Percentiles rank a stretch among this genome's conserved stretches.
phyloP scores from a whole-genome alignment of 2,113 vertebrate species.

The Scalopus aquaticus region DNA sequence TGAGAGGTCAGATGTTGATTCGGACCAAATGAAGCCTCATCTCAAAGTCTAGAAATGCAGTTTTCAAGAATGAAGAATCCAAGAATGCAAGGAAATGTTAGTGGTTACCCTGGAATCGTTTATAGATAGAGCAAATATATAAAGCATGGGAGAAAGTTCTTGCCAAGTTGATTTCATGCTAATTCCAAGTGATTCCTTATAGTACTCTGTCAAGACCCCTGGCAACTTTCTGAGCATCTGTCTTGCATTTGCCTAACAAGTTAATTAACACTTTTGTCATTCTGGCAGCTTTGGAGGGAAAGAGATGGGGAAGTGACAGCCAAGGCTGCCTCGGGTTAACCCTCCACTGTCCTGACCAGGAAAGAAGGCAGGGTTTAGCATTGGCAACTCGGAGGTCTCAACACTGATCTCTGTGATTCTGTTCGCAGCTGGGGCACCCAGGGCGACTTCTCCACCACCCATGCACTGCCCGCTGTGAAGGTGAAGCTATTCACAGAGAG shows the following conservation, averaged over 20 bases:
- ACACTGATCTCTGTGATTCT: conserved; percentile 64
- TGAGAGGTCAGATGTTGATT: background rate
- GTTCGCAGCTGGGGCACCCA: conserved; percentile 98
- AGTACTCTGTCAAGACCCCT: conserved; percentile 47
- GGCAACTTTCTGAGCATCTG: conserved; percentile 75
- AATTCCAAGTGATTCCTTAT: conserved; percentile 52
- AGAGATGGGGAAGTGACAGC: conserved; percentile 50
- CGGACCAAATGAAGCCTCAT: background rate
- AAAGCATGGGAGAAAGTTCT: conserved; percentile 4
- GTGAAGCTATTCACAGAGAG: conserved; percentile 99
- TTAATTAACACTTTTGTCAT: conserved; percentile 80
- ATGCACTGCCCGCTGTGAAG: conserved; percentile 97
- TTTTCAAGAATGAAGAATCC: background rate
- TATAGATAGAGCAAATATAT: background rate
- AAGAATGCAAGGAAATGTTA: background rate
- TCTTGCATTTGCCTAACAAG: conserved; percentile 74
- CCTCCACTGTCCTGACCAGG: background rate
- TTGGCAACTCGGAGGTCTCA: background rate
- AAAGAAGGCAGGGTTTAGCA: background rate
- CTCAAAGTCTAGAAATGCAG: background rate
- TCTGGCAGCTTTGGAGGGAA: conserved; percentile 62
- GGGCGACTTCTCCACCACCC: conserved; percentile 97
- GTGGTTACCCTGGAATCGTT: background rate
- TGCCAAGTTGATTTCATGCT: conserved; percentile 52
- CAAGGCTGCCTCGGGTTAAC: conserved; percentile 69